Evolutionary conservation across 2,888 invertebrate genomes (phyloP).

Genomic region (Volucella inflata): DNA sequence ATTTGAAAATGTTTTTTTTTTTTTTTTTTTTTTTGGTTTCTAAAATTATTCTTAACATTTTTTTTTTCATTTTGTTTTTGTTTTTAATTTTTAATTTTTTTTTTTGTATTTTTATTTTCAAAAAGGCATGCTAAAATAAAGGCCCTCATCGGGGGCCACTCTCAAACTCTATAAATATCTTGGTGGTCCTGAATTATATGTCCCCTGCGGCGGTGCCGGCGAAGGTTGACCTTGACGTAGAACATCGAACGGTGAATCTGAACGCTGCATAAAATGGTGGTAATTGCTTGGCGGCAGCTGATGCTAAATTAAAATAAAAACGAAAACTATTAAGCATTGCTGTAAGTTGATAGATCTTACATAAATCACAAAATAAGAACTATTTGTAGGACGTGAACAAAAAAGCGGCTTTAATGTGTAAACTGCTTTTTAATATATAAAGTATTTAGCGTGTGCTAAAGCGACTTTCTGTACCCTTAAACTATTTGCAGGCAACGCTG

Average conservation of each 20-base stretch:
- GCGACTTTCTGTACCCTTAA: too few species aligned
- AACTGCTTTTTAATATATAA: too few species aligned
- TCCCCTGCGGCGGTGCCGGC: slow-evolving; percentile 81
- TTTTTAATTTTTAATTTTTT: slow-evolving; percentile 70
- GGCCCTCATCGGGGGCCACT: slow-evolving; percentile 83
- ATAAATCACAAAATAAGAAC: background rate
- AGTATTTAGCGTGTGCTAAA: too few species aligned
- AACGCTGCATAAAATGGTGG: slow-evolving; percentile 83
- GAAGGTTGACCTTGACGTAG: slow-evolving; percentile 82
- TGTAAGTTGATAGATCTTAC: slow-evolving; percentile 9
- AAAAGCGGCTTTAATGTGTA: too few species aligned
- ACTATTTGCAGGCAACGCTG: too few species aligned
- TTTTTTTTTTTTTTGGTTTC: slow-evolving; percentile 48
- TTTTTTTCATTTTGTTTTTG: slow-evolving; percentile 68
- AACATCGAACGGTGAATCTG: slow-evolving; percentile 83
- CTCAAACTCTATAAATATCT: slow-evolving; percentile 84
- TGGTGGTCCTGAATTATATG: slow-evolving; percentile 83
- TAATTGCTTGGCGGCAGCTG: slow-evolving; percentile 82
- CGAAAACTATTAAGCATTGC: background rate
- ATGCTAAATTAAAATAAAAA: slow-evolving; percentile 78
- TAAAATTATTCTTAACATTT: slow-evolving; percentile 76
- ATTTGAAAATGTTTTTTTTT: slow-evolving; percentile 75
- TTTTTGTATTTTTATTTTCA: slow-evolving; percentile 78
- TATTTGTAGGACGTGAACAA: too few species aligned
- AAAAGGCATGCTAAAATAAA: slow-evolving; percentile 84